Conservation (phyloP, 2,113 vertebrate species). For the Leptobrachium leishanense region DNA sequence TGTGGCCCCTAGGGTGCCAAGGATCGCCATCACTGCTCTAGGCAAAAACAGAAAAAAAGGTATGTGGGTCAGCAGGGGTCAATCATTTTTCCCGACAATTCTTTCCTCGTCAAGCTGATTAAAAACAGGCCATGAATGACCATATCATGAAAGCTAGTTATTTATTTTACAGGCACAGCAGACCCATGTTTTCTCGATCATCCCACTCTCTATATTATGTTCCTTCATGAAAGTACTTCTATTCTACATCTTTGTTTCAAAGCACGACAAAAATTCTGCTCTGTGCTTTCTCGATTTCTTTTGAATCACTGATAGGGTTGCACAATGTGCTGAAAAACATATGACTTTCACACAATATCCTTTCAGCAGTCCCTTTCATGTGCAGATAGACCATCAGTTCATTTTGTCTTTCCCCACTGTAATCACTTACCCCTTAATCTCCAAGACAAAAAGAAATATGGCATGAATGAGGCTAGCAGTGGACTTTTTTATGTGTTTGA, state of each 20-base stretch:
- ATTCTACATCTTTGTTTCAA: neutral
- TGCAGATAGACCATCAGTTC: constrained; percentile 53
- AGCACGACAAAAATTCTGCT: constrained; percentile 30
- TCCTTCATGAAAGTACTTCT: constrained; percentile 4
- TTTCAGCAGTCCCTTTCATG: constrained; percentile 41
- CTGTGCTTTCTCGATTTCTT: constrained; percentile 46
- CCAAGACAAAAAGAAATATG: constrained; percentile 40
- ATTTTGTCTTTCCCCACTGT: constrained; percentile 55
- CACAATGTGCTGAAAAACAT: constrained; percentile 38
- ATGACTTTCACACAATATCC: constrained; percentile 46
- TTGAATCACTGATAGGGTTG: constrained; percentile 35
- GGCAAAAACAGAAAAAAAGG: too few species aligned
- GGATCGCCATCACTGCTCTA: too few species aligned
- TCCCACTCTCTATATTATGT: constrained; percentile 6
- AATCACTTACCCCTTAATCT: constrained; percentile 53
- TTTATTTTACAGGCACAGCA: neutral
- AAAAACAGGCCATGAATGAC: neutral
- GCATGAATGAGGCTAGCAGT: constrained; percentile 44
- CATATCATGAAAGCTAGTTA: neutral
- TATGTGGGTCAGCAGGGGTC: too few species aligned
- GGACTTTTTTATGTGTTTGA: constrained; percentile 55
- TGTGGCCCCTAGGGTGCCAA: too few species aligned
- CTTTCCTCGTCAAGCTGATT: neutral
- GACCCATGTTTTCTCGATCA: neutral
- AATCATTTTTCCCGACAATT: neutral